Evolutionary conservation across 2,113 vertebrate genomes (phyloP).

Genomic region (Nymphicus hollandicus): DNA sequence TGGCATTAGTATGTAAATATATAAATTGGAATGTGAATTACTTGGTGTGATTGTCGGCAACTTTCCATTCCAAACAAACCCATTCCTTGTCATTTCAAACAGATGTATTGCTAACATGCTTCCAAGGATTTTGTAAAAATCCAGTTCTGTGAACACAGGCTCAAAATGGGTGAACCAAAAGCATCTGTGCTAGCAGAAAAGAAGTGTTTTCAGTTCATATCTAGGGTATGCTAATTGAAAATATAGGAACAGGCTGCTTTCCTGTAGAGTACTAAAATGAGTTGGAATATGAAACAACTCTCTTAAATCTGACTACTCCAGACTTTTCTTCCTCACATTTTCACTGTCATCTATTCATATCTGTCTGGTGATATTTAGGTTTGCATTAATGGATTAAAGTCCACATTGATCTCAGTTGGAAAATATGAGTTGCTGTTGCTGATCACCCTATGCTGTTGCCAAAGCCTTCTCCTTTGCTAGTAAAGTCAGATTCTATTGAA

Average conservation of each 20-base stretch:
- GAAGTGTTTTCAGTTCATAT: constrained; percentile 58
- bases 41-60: constrained; percentile 10
- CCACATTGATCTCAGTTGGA: constrained; percentile 74
- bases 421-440: constrained; percentile 73
- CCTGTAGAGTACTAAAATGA: constrained; percentile 62
- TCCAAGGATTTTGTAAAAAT: constrained; percentile 57
- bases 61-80: constrained; percentile 50
- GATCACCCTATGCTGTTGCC: constrained; percentile 71
- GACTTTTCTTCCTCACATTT: constrained; percentile 46
- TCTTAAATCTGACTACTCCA: constrained; percentile 52
- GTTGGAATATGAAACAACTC: constrained; percentile 65
- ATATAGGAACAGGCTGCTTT: constrained; percentile 66
- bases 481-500: constrained; percentile 82
- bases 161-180: constrained; percentile 51
- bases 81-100: constrained; percentile 50
- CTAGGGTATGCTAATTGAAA: constrained; percentile 70
- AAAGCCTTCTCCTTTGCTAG: constrained; percentile 66
- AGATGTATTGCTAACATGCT: constrained; percentile 35
- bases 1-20: constrained; percentile 44
- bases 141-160: constrained; percentile 42
- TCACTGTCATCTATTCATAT: constrained; percentile 62
- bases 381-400: constrained; percentile 64
- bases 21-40: constrained; percentile 41
- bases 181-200: constrained; percentile 59
- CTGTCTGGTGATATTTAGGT: constrained; percentile 70